These are phyloP conservation scores for Pipistrellus pygmaeus DNA, from an alignment of 2,797 vertebrate genomes.

Conservation along the genomic window DNA sequence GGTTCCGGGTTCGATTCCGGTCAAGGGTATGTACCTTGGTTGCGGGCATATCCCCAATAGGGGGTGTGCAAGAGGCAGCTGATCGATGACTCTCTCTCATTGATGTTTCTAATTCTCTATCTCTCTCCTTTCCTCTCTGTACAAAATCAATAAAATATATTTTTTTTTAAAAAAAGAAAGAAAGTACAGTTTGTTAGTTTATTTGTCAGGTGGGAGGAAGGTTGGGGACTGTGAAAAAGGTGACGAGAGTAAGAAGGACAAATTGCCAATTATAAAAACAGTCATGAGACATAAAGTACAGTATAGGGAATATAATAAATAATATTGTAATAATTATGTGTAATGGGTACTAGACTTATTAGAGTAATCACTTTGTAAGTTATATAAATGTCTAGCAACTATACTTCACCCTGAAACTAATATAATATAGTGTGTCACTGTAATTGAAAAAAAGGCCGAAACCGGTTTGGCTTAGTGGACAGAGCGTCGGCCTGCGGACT, in stretches of 20 bases:
- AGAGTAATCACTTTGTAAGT: background rate
- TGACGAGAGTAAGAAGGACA: background rate
- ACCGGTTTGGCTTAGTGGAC: too few species aligned
- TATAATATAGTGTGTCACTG: background rate
- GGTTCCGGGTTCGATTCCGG: too few species aligned
- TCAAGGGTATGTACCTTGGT: too few species aligned
- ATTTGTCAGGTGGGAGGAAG: background rate
- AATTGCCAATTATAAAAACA: background rate
- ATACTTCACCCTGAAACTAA: background rate
- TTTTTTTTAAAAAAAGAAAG: too few species aligned
- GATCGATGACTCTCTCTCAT: too few species aligned
- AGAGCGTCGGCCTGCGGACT: too few species aligned
- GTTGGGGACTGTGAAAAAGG: background rate
- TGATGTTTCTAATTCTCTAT: too few species aligned
- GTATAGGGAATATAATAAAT: background rate
- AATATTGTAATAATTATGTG: background rate
- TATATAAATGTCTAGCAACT: background rate
- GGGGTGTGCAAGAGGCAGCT: too few species aligned
- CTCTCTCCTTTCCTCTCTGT: too few species aligned
- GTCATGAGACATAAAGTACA: background rate
- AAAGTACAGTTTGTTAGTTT: background rate
- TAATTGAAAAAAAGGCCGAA: background rate
- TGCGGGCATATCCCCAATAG: too few species aligned
- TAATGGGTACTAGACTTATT: background rate
- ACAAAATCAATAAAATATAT: too few species aligned